Conservation (phyloP, 2,113 vertebrate genomes). For the Bucco capensis region DNA sequence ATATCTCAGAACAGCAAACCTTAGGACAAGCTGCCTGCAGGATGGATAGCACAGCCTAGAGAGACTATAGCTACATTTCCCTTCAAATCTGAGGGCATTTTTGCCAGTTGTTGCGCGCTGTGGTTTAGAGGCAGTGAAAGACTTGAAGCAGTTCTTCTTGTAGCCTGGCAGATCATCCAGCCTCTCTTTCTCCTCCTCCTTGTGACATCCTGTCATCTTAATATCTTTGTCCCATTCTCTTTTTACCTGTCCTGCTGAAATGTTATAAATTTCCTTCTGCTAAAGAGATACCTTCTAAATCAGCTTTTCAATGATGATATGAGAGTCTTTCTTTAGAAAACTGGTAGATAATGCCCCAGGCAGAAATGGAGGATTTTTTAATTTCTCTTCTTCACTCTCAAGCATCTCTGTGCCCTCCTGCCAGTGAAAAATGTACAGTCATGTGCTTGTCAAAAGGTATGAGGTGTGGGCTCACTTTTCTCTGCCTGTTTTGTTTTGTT, state of each 20-base stretch:
- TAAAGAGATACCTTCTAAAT: not conserved
- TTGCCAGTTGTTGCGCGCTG: conserved; percentile 19
- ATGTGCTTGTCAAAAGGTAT: not conserved
- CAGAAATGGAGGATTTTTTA: not conserved
- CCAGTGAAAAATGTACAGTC: rapidly evolving
- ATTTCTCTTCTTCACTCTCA: not conserved
- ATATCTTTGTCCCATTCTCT: not conserved
- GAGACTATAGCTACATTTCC: not conserved
- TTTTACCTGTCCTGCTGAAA: not conserved
- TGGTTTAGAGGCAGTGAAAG: not conserved
- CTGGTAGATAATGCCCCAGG: not conserved
- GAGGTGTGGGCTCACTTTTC: not conserved
- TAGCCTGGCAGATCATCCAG: conserved; percentile 11
- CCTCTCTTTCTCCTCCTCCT: not conserved
- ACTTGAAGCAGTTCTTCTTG: not conserved
- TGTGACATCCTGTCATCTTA: not conserved
- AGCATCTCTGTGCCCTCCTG: not conserved
- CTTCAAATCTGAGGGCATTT: not conserved
- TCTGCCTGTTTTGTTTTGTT: not conserved
- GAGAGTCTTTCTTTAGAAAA: not conserved
- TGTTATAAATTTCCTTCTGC: not conserved
- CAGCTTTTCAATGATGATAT: not conserved
- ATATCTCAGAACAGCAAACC: conserved; percentile 37
- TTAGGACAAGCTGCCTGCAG: conserved; percentile 24
- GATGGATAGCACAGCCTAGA: conserved; percentile 32